Conservation (phyloP, 2,888 invertebrate genomes). For the Cosmia trapezina region DNA sequence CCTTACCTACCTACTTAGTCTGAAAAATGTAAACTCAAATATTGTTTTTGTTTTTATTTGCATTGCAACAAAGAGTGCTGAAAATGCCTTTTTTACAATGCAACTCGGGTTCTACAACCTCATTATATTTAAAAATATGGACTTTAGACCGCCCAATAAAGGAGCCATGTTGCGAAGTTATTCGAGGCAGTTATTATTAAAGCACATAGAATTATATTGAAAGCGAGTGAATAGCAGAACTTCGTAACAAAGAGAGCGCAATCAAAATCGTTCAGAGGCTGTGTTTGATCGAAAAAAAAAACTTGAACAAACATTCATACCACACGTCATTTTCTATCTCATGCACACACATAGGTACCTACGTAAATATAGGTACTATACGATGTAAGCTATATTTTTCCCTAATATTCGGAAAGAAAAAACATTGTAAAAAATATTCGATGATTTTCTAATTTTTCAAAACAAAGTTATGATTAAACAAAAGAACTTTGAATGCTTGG, state of each 20-base stretch:
- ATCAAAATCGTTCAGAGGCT: conserved; percentile 15
- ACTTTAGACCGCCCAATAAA: conserved; percentile 10
- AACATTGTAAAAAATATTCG: neutral
- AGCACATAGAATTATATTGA: conserved; percentile 34
- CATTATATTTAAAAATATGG: conserved; percentile 11
- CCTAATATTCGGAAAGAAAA: neutral
- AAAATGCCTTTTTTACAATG: neutral
- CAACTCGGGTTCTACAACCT: conserved; percentile 9
- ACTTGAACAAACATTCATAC: neutral
- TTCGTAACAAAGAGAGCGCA: conserved; percentile 11
- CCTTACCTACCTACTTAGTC: neutral
- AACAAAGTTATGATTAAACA: neutral
- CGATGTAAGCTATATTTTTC: neutral
- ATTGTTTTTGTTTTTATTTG: conserved; percentile 9
- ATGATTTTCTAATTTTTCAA: neutral
- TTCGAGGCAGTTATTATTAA: conserved; percentile 5
- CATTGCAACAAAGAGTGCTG: neutral
- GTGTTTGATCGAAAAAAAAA: neutral
- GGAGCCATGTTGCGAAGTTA: neutral
- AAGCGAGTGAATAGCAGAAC: conserved; percentile 25
- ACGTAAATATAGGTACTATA: neutral
- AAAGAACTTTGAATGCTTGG: neutral
- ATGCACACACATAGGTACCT: too few species aligned
- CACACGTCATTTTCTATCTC: neutral
- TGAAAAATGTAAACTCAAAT: neutral